Evolutionary conservation across 2,888 invertebrate genomes (phyloP).

Genomic region (Macrosoma leucophasiata): DNA sequence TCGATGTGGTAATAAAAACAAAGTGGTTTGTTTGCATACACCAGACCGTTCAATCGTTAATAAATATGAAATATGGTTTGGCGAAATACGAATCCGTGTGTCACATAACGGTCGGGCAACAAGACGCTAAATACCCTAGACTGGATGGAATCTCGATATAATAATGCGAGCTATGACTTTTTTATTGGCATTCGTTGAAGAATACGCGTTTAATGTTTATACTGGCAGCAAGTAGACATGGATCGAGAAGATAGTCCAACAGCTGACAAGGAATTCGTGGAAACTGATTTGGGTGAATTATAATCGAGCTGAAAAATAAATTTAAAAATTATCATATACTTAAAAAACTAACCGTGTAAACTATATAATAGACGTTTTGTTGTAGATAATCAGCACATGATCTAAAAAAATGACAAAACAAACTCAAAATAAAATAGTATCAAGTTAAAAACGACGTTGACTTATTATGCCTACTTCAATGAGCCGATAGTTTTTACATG

Average conservation of each 20-base stretch:
- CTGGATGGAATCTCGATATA: conserved; percentile 37
- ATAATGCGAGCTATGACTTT: conserved; percentile 37
- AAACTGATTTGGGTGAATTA: too few species aligned
- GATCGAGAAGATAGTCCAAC: too few species aligned
- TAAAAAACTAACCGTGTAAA: conserved; percentile 5
- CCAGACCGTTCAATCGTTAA: too few species aligned
- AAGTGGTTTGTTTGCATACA: too few species aligned
- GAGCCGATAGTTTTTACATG: too few species aligned
- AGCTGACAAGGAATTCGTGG: too few species aligned
- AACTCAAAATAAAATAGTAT: too few species aligned
- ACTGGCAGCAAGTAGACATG: conserved; percentile 21
- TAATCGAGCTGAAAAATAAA: neutral
- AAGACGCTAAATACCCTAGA: conserved; percentile 33
- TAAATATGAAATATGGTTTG: conserved; percentile 19
- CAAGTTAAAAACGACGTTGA: too few species aligned
- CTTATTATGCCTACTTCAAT: too few species aligned
- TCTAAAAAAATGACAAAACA: too few species aligned
- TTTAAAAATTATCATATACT: neutral
- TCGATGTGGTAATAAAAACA: too few species aligned
- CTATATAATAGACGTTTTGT: conserved; percentile 16
- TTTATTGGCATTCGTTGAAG: conserved; percentile 32
- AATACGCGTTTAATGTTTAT: conserved; percentile 17
- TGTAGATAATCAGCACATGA: conserved; percentile 8
- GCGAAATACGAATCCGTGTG: conserved; percentile 21
- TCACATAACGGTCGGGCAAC: conserved; percentile 36